Base-by-base conservation (phyloP, 30 jellyfish, hydroid and myxozoan species). In the Hydra vulgaris region DNA sequence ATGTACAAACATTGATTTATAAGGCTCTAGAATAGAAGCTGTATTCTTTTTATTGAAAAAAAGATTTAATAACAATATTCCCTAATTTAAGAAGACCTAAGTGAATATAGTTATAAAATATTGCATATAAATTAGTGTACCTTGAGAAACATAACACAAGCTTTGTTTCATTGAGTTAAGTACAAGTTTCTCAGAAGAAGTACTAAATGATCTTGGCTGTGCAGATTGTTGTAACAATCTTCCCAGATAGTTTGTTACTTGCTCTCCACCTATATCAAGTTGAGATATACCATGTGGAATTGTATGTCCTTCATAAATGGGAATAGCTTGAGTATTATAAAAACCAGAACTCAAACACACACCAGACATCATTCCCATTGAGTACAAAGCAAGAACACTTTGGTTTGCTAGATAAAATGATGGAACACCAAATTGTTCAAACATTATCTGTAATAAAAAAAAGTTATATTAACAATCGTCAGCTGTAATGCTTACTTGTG, bases 351-450 rank as follows among this genome's bases (percentile, higher is more conserved):
- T 92, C 79, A 92, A 25, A 81, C 98, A 86, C 23, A 92, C 23
- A 3, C 98, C 98, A 52, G 95, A 74, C 79, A 85, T 81, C 54
- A 92, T 81, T 56, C 98, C 98, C 95, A 86, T 80, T 20, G 98
- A 92, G 73, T 84, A 84, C 71, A 92, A 66, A 7, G 98, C 86
- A 19, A 92, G 70, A 17, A 88, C 90, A 7, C 88, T 88, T 81
- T 92, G 98, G 68, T 87, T 92, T 17, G 98, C 96, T 54, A 92
- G 82, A 80, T 18, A 86, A 78, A 86, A 92, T 0, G 95, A 93
- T n/a, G 96, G 98, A 23, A 69, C 88, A 23, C 95, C 89, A 68
- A 86, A 80, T 27, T 86, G 73, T 66, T 92, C 98, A 79, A 92
- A 92, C 91, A 87, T 81, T 52, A 92, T 80, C 98, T 92, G 78